Evolutionary conservation across 2,797 vertebrate species (phyloP).

Genomic region (Agapornis canus): DNA sequence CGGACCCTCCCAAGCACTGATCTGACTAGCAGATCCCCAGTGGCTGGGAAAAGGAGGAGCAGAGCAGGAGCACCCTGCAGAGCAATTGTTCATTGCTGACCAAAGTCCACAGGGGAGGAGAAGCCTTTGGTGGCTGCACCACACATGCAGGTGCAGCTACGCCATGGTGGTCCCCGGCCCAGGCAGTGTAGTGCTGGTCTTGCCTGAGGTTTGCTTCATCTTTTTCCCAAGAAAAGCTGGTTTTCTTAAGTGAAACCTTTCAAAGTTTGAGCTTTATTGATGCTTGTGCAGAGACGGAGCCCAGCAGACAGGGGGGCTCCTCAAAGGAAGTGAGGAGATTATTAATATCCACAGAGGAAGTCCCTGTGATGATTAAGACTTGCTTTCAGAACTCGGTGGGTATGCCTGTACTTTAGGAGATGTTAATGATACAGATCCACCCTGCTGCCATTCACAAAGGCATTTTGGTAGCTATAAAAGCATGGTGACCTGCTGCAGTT

Average conservation of each 20-base stretch:
- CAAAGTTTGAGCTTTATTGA: neutral
- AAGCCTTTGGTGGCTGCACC: fast-evolving
- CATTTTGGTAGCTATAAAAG: neutral
- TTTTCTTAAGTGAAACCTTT: neutral
- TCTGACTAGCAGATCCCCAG: neutral
- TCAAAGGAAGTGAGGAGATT: neutral
- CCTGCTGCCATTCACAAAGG: neutral
- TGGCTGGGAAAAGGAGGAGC: neutral
- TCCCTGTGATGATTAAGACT: conserved; percentile 1
- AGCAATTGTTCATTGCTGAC: fast-evolving
- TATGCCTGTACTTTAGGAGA: neutral
- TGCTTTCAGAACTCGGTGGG: neutral
- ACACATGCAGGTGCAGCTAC: neutral
- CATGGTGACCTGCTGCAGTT: neutral
- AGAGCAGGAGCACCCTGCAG: neutral
- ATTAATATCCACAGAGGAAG: conserved; percentile 43
- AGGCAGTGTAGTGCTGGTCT: neutral
- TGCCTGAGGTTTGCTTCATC: neutral
- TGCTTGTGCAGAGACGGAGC: neutral
- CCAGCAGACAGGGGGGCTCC: neutral
- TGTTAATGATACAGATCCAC: neutral
- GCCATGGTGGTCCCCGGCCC: fast-evolving
- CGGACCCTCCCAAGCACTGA: neutral
- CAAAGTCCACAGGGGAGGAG: neutral
- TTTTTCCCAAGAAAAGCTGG: neutral